These are phyloP conservation scores for Heterotis niloticus DNA, from an alignment of 2,113 vertebrate genomes.

Conservation along the genomic window DNA sequence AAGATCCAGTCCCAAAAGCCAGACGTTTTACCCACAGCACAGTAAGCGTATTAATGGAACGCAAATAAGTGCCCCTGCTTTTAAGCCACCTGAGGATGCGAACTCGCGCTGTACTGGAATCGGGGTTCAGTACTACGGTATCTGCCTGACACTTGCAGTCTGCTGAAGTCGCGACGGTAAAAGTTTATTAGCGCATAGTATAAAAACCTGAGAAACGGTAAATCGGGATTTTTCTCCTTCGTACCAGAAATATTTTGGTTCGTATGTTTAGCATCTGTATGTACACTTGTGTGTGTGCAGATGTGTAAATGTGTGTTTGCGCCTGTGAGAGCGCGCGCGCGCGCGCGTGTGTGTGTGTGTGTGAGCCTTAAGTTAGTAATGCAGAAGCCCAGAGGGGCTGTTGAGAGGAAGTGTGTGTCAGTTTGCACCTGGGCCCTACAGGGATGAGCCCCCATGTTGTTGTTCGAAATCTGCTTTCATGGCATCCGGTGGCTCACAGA, in stretches of 20 bases:
- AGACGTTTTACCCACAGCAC: no score
- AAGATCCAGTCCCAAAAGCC: no score
- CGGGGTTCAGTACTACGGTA: no score
- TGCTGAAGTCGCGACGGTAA: no score
- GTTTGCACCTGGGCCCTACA: slow-evolving; percentile 1
- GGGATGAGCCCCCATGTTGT: not conserved
- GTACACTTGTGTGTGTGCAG: not conserved
- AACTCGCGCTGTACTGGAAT: no score
- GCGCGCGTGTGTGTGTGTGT: not conserved
- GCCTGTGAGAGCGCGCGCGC: not conserved
- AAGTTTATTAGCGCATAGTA: no score
- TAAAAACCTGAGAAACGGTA: no score
- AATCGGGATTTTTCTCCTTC: not conserved
- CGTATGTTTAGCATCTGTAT: not conserved
- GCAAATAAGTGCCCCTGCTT: no score
- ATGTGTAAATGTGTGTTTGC: not conserved
- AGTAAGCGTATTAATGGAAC: no score
- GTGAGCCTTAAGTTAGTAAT: not conserved
- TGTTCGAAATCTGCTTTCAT: not conserved
- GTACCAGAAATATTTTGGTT: no score
- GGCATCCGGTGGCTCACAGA: not conserved
- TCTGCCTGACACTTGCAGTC: no score
- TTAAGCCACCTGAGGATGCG: no score
- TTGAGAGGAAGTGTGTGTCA: not conserved
- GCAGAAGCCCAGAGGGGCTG: not conserved